Evolutionary conservation across 2,888 invertebrate species (phyloP).

Genomic region (Rhyacophila evoluta): DNA sequence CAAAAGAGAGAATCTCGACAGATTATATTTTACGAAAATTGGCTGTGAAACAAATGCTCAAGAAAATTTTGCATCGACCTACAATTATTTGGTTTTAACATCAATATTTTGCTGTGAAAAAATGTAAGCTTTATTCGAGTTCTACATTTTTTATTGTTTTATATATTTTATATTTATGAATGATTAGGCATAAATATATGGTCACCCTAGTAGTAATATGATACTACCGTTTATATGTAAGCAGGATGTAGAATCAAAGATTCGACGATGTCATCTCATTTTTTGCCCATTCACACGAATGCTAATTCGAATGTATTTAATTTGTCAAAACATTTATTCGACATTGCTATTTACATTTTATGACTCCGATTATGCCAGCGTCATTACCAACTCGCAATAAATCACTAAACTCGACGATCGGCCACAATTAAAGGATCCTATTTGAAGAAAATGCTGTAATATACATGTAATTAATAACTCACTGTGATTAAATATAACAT

Average conservation of each 20-base stretch:
- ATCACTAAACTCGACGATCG: background rate
- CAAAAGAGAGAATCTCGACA: too few species aligned
- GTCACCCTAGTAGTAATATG: constrained; percentile 31
- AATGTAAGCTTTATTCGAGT: too few species aligned
- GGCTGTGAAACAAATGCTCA: too few species aligned
- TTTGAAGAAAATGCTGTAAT: background rate
- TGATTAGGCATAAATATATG: too few species aligned
- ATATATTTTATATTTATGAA: too few species aligned
- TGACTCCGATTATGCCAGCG: background rate
- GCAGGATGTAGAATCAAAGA: constrained; percentile 34
- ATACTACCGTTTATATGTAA: background rate
- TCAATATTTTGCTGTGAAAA: too few species aligned
- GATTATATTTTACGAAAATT: too few species aligned
- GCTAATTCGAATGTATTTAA: constrained; percentile 35
- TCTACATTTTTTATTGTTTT: too few species aligned
- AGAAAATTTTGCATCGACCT: too few species aligned
- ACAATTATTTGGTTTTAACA: too few species aligned
- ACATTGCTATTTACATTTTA: constrained; percentile 32
- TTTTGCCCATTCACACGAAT: constrained; percentile 35
- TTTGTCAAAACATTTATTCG: constrained; percentile 49
- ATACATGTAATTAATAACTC: background rate
- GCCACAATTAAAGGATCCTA: background rate
- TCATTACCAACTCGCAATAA: background rate
- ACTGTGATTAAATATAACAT: background rate
- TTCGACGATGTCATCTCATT: constrained; percentile 28